Conservation (phyloP, 2,113 vertebrate species). For the Callospermophilus lateralis region DNA sequence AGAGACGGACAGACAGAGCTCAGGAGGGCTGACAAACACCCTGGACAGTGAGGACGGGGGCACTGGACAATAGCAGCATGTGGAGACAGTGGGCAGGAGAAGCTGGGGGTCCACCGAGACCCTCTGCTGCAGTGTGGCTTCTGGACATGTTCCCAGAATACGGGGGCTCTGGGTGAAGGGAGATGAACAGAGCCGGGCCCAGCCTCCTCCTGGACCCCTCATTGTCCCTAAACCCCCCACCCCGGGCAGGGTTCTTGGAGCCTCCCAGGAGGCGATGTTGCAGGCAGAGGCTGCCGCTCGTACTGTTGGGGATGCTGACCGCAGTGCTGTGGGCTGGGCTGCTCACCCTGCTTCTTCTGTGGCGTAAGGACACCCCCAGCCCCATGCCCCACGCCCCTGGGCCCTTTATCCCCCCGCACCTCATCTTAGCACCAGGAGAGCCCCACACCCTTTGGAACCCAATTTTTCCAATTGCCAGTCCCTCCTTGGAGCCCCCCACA, state of each 20-base stretch:
- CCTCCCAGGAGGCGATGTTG: conserved; percentile 11
- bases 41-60: not conserved
- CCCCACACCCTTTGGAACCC: not conserved
- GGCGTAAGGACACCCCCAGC: conserved; percentile 70
- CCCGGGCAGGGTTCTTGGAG: not conserved
- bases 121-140: not conserved
- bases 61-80: not conserved
- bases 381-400: fast-evolving
- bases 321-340: conserved; percentile 44
- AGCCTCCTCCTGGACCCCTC: fast-evolving
- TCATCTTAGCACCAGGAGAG: not conserved
- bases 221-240: fast-evolving
- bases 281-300: not conserved
- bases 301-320: conserved; percentile 18
- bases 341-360: conserved; percentile 71
- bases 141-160: not conserved
- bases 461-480: not conserved
- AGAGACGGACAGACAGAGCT: not conserved
- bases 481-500: not conserved
- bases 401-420: not conserved
- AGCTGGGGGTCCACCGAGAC: not conserved
- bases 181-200: fast-evolving
- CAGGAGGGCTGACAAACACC: not conserved
- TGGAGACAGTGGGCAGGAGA: not conserved
- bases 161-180: not conserved